These are phyloP conservation scores for Edolisoma coerulescens DNA, from an alignment of 2,113 vertebrate species.

Conservation along the genomic window DNA sequence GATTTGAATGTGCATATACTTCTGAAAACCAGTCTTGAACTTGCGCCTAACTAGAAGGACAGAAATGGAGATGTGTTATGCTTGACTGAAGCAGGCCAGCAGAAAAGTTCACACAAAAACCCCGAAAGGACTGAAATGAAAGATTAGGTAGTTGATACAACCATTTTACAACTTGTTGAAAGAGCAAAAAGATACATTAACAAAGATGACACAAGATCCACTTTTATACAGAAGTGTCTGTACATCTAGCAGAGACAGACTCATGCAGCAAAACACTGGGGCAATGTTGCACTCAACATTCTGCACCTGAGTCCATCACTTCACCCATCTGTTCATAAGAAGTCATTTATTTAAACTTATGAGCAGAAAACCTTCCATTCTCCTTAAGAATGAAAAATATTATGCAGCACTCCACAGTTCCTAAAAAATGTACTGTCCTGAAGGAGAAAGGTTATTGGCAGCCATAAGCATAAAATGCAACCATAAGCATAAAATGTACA, in stretches of 20 bases:
- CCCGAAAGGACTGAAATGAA: not conserved
- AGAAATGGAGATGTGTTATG: not conserved
- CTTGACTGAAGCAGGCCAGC: not conserved
- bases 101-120: not conserved
- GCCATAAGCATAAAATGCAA: not conserved
- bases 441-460: not conserved
- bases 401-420: not conserved
- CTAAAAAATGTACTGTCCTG: not conserved
- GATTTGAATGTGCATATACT: not conserved
- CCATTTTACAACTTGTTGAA: not conserved
- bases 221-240: not conserved
- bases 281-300: rapidly evolving
- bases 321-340: not conserved
- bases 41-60: not conserved
- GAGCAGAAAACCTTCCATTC: not conserved
- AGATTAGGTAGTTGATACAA: not conserved
- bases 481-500: not conserved
- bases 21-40: not conserved
- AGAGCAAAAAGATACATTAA: not conserved
- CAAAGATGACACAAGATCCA: not conserved
- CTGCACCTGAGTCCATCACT: not conserved
- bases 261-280: not conserved
- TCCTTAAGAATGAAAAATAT: not conserved
- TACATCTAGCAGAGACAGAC: not conserved
- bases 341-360: not conserved